Percentiles rank a stretch among this genome's conserved stretches.
These are phyloP conservation scores for Parnassius orleans DNA, from an alignment of 2,888 invertebrate genomes.

Conservation along the genomic window DNA sequence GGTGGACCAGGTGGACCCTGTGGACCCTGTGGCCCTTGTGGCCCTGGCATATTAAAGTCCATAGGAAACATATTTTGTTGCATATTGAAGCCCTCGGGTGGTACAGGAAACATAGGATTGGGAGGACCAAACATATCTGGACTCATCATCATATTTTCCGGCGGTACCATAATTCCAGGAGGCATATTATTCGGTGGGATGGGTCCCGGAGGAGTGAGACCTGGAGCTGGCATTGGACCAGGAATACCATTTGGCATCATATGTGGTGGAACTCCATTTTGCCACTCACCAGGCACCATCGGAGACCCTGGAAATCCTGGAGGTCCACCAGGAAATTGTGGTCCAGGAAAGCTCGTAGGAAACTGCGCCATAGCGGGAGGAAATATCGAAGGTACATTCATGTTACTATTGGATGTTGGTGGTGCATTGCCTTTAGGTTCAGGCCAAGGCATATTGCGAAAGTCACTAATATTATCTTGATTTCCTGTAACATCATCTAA, in stretches of 20 bases:
- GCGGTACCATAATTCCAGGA: constrained; percentile 69
- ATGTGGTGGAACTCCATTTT: constrained; percentile 60
- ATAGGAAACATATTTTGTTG: constrained; percentile 75
- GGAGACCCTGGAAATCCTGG: constrained; percentile 68
- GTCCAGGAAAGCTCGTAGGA: constrained; percentile 68
- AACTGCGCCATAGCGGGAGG: constrained; percentile 69
- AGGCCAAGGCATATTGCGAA: constrained; percentile 89
- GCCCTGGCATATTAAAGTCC: constrained; percentile 74
- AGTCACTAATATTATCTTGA: constrained; percentile 90
- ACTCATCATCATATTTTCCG: constrained; percentile 74
- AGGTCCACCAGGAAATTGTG: constrained; percentile 68
- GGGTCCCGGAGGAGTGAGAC: constrained; percentile 50
- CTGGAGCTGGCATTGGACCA: constrained; percentile 52
- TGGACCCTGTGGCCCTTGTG: constrained; percentile 47
- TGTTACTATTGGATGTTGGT: constrained; percentile 45
- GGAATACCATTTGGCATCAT: constrained; percentile 62
- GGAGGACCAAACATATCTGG: constrained; percentile 65
- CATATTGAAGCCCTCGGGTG: constrained; percentile 69
- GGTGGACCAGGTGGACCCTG: constrained; percentile 56
- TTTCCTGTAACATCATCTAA: constrained; percentile 93
- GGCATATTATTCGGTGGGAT: constrained; percentile 58
- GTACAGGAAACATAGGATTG: constrained; percentile 58
- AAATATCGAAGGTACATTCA: constrained; percentile 70
- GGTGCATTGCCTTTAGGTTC: constrained; percentile 87
- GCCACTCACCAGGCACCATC: constrained; percentile 67